phyloP scores from a whole-genome alignment of 2,113 vertebrate species.

The Dasypus novemcinctus region DNA sequence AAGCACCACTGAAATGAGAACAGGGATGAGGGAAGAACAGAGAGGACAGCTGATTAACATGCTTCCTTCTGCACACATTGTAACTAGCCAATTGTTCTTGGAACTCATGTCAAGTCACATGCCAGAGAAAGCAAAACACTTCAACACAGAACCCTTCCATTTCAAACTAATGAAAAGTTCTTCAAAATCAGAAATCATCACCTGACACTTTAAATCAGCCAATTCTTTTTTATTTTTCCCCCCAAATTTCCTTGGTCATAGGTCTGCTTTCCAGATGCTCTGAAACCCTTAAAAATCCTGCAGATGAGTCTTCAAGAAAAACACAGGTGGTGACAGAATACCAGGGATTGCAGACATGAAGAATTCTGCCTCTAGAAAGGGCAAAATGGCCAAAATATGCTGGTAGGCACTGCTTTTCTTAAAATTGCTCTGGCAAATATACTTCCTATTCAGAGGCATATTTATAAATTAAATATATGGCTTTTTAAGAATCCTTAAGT shows the following conservation, averaged over 20 bases:
- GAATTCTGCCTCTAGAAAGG: not conserved
- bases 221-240: not conserved
- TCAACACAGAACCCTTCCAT: not conserved
- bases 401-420: not conserved
- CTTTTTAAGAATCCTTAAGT: not conserved
- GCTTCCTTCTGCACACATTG: not conserved
- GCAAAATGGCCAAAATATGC: not conserved
- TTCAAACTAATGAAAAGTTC: not conserved
- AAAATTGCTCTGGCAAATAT: not conserved
- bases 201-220: not conserved
- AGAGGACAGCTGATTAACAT: not conserved
- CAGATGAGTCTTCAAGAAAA: not conserved
- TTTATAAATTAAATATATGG: conserved; percentile 10
- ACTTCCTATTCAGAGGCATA: not conserved
- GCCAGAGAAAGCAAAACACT: not conserved
- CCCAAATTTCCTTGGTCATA: not conserved
- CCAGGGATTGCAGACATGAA: not conserved
- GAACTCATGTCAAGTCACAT: not conserved
- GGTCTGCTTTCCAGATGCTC: conserved; percentile 3
- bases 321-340: not conserved
- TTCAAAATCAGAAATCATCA: not conserved
- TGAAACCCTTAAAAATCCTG: not conserved
- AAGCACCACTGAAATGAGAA: conserved; percentile 91
- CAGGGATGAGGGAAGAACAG: not conserved
- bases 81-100: not conserved